A percentile compares a stretch with the other conserved stretches of the same genome.
phyloP scores from a whole-genome alignment of 2,113 vertebrate species.

The Leiothrix lutea region DNA sequence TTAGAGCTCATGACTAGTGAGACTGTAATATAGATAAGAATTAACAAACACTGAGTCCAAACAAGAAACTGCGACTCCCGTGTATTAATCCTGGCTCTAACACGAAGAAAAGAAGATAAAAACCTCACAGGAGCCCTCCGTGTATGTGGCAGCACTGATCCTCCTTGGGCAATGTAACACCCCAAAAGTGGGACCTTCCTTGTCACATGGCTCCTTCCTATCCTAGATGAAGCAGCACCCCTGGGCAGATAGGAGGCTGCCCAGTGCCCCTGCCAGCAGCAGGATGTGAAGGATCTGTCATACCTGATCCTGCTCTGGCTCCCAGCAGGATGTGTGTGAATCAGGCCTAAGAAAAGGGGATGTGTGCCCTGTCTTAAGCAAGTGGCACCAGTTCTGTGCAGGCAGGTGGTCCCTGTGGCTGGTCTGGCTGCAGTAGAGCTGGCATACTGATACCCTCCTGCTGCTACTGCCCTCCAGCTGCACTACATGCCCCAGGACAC shows the following conservation, averaged over 20 bases:
- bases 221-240: not conserved
- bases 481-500: not conserved
- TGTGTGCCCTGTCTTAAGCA: not conserved
- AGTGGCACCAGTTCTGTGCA: not conserved
- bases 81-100: too few relatives aligned
- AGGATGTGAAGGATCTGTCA: not conserved
- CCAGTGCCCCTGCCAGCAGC: not conserved
- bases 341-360: not conserved
- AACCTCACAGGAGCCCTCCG: not conserved
- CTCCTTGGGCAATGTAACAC: not conserved
- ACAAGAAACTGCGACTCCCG: too few relatives aligned
- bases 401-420: not conserved
- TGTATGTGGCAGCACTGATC: not conserved
- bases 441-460: not conserved
- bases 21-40: too few relatives aligned
- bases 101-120: too few relatives aligned
- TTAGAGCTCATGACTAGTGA: too few relatives aligned
- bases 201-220: not conserved
- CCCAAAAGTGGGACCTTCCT: not conserved
- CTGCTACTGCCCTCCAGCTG: not conserved
- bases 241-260: not conserved
- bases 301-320: not conserved
- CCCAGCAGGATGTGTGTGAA: not conserved
- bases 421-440: not conserved
- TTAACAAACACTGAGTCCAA: too few relatives aligned